Percentiles rank a stretch among this genome's conserved stretches.
phyloP scores from a whole-genome alignment of 2,113 vertebrate species.

The Aspidoscelis tigris region DNA sequence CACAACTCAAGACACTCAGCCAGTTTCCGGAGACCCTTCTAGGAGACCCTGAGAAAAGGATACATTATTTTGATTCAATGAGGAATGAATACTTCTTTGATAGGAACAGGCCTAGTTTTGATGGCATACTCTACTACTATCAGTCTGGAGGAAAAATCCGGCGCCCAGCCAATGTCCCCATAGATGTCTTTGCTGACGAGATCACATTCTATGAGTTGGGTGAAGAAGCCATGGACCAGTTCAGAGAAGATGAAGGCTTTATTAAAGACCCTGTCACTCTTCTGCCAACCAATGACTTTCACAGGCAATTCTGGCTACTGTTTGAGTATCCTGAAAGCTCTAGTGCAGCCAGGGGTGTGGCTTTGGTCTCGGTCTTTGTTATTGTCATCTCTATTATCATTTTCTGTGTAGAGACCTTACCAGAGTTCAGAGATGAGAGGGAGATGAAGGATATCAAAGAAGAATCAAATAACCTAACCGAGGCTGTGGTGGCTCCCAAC shows the following conservation, averaged over 20 bases:
- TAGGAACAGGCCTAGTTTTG: conserved; percentile 94
- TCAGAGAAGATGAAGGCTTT: conserved; percentile 95
- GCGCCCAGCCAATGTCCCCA: conserved; percentile 91
- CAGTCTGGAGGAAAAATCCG: conserved; percentile 94
- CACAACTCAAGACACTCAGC: conserved; percentile 88
- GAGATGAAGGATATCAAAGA: conserved; percentile 69
- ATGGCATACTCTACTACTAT: conserved; percentile 96
- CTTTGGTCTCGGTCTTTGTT: conserved; percentile 91
- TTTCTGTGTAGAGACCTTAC: conserved; percentile 96
- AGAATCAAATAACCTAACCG: conserved; percentile 63
- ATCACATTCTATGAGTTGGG: conserved; percentile 94
- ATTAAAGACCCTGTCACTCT: conserved; percentile 90
- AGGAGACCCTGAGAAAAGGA: conserved; percentile 88
- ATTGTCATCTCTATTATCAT: conserved; percentile 96
- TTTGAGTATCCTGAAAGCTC: conserved; percentile 97
- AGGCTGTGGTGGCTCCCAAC: conserved; percentile 65
- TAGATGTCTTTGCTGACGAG: conserved; percentile 93
- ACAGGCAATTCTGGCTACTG: conserved; percentile 94
- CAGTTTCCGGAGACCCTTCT: conserved; percentile 94
- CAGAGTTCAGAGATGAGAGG: conserved; percentile 90
- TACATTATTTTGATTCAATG: conserved; percentile 96
- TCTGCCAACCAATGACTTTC: conserved; percentile 87
- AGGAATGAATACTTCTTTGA: conserved; percentile 98
- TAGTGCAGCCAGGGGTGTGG: conserved; percentile 89
- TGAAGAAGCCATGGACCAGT: conserved; percentile 91